A percentile compares a stretch with the other conserved stretches of the same genome.
phyloP scores from a whole-genome alignment of 2,113 vertebrate species.

The Plecotus auritus region DNA sequence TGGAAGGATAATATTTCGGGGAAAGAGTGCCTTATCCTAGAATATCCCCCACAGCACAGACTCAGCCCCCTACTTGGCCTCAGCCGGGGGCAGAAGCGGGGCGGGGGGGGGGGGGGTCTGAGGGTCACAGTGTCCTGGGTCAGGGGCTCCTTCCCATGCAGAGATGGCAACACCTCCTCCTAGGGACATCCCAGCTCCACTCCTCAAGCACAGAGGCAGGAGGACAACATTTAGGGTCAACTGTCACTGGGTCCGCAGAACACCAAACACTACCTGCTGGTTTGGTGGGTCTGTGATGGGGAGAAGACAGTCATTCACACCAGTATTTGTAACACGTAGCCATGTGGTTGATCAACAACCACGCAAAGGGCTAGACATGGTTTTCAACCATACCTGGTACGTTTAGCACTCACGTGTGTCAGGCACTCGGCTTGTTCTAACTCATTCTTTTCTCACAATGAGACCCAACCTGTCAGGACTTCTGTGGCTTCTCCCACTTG shows the following conservation, averaged over 20 bases:
- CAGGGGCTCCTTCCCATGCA: not conserved
- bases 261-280: rapidly evolving
- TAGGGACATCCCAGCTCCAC: not conserved
- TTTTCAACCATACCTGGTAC: rapidly evolving
- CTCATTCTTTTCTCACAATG: rapidly evolving
- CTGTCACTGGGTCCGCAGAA: not conserved
- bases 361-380: too few species aligned
- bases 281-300: not conserved
- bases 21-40: not conserved
- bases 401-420: rapidly evolving
- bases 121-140: rapidly evolving
- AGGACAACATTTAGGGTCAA: rapidly evolving
- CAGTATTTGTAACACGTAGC: rapidly evolving
- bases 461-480: not conserved
- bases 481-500: not conserved
- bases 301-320: not conserved
- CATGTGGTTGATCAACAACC: rapidly evolving
- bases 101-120: too few species aligned
- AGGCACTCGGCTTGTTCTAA: rapidly evolving
- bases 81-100: rapidly evolving
- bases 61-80: not conserved
- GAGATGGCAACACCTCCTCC: not conserved
- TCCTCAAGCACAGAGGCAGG: not conserved
- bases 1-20: not conserved
- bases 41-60: not conserved